Evolutionary conservation across 2,113 vertebrate species (phyloP), one percentile per base, ranked within the genome.

Genomic region (Eolophus roseicapilla): DNA sequence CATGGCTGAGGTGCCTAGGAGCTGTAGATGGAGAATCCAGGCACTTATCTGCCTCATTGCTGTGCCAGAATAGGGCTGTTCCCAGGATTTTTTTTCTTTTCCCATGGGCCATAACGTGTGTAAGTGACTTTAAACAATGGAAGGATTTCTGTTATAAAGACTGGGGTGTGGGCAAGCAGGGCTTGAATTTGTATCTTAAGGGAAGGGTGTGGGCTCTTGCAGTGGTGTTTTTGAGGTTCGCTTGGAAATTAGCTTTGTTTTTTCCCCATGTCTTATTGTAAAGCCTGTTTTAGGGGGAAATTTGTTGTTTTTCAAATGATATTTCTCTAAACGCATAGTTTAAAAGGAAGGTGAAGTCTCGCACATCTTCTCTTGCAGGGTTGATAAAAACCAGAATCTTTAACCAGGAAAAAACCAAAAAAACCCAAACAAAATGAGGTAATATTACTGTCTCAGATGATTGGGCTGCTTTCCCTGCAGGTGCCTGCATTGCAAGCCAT

Each of bases 181-280:
- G 62, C 47, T 82, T 49, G 74, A 85, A 77, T 77, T 88, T 69
- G 7, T 89, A 39, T 80, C 81, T 86, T 53, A 90, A 60, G 74
- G 92, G 77, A 97, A 95, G 93, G 95, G 95, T 79, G 95, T 96
- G 81, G 92, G 81, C 86, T 92, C 69, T 81, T 82, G 46, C 21
- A 35, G 17, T n/a, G 55, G 8, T 69, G 69, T 75, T 92, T 88
- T 86, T 82, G 85, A 79, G 60, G n/a, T 88, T 81, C 59, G 65
- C 28, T 49, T 95, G 88, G 92, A 82, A 92, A 93, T 82, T 9
- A 90, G n/a, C 47, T 75, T 53, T 57, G 29, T 14, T 50, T 31
- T 35, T n/a, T 11, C 17, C 17, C 31, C 11, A 0, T 13, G 21
- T 41, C 28, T 79, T 65, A 59, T 50, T 92, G 87, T 82, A 46